Conservation (phyloP, 1,140 invertebrate genomes). For the Tetragonula clypearis region DNA sequence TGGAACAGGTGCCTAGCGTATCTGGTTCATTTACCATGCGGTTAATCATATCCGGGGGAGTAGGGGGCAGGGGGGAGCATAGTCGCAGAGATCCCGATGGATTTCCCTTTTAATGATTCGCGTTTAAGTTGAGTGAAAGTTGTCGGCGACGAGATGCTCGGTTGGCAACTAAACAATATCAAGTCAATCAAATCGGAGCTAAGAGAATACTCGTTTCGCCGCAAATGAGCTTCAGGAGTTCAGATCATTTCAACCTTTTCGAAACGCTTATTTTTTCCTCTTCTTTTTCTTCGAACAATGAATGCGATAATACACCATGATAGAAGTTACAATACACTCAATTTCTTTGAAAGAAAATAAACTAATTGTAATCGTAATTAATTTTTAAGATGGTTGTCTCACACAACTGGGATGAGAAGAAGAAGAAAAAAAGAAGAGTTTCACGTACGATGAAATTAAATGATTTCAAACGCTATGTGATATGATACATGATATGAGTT, state of each 20-base stretch:
- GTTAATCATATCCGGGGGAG: conserved; percentile 61
- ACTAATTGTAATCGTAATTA: not conserved
- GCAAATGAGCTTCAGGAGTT: not conserved
- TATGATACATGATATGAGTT: not conserved
- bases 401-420: not conserved
- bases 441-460: not conserved
- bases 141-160: conserved; percentile 14
- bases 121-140: conserved; percentile 57
- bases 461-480: not conserved
- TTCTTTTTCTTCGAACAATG: not conserved
- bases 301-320: too few species aligned
- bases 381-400: not conserved
- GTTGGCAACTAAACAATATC: not conserved
- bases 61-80: conserved; percentile 8
- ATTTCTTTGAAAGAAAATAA: not conserved
- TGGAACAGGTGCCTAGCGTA: conserved; percentile 55
- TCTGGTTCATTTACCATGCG: conserved; percentile 61
- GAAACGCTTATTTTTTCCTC: not conserved
- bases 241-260: not conserved
- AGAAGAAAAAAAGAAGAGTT: not conserved
- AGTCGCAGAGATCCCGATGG: conserved; percentile 43
- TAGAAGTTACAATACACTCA: not conserved
- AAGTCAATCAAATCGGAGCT: not conserved
- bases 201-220: not conserved
- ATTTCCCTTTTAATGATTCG: conserved; percentile 62